Evolutionary conservation across 2,888 invertebrate species (phyloP).

Genomic region (Ischnus inquisitorius): DNA sequence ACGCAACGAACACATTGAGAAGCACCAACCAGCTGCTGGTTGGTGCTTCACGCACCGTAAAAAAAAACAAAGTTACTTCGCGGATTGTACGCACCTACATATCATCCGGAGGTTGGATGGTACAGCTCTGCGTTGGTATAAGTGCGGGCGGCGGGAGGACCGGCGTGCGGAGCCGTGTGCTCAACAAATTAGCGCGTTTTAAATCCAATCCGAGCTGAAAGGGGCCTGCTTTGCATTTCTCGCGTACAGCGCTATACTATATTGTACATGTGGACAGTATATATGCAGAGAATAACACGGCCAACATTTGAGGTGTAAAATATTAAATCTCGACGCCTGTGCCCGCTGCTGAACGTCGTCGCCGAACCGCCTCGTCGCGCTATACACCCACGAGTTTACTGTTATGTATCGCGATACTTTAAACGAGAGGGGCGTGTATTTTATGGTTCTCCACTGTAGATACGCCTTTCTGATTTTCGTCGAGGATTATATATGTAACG

Average conservation of each 20-base stretch:
- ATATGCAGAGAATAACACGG: constrained; percentile 59
- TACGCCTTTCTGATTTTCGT: neutral
- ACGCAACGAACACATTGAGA: constrained; percentile 25
- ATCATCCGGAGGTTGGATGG: constrained; percentile 1
- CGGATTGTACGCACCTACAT: constrained; percentile 32
- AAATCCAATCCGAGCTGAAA: constrained; percentile 84
- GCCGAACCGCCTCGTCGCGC: constrained; percentile 54
- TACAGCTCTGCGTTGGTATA: constrained; percentile 40
- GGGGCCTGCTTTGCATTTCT: constrained; percentile 82
- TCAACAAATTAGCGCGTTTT: constrained; percentile 85
- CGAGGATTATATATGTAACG: constrained; percentile 32
- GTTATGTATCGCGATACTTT: neutral
- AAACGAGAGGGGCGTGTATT: neutral
- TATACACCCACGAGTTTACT: constrained; percentile 27
- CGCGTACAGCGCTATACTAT: constrained; percentile 70
- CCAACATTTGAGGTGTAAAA: constrained; percentile 85
- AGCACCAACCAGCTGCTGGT: constrained; percentile 15
- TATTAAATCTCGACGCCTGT: constrained; percentile 83
- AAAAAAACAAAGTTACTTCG: constrained; percentile 40
- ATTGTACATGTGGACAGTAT: constrained; percentile 10
- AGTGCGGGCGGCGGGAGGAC: constrained; percentile 55
- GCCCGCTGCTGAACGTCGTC: constrained; percentile 62
- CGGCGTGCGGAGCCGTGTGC: constrained; percentile 70
- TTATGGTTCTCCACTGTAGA: neutral
- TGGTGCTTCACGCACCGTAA: constrained; percentile 35